phyloP scores from a whole-genome alignment of 2,797 vertebrate species.

The Sebastes kiyomatsui region DNA sequence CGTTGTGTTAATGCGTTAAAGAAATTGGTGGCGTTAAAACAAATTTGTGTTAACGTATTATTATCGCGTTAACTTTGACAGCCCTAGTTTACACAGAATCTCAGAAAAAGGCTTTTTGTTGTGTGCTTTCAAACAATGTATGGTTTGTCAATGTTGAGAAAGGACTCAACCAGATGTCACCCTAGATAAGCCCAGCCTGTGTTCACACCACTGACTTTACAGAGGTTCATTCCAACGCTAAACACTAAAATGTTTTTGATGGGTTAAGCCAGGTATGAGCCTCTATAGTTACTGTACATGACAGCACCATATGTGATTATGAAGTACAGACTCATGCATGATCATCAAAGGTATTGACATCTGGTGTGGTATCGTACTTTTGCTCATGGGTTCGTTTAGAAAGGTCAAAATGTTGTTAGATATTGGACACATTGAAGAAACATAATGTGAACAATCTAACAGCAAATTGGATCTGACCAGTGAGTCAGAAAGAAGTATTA shows the following conservation, averaged over 20 bases:
- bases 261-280: not conserved
- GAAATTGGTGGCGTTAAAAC: too few species aligned
- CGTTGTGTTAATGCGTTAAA: too few species aligned
- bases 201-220: not conserved
- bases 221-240: not conserved
- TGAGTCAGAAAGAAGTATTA: not conserved
- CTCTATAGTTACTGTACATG: not conserved
- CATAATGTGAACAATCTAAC: not conserved
- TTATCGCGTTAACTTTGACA: too few species aligned
- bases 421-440: not conserved
- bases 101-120: not conserved
- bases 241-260: not conserved
- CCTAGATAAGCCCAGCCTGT: not conserved
- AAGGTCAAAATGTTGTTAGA: not conserved
- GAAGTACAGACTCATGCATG: not conserved
- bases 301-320: not conserved
- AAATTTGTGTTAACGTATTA: too few species aligned
- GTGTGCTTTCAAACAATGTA: not conserved
- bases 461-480: slow-evolving; percentile 12
- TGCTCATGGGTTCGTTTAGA: not conserved
- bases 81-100: not conserved
- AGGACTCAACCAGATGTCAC: not conserved
- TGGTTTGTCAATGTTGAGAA: not conserved
- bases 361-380: not conserved
- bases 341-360: not conserved